Base-by-base conservation (phyloP, 2,797 vertebrate species). In the Dryobates pubescens region DNA sequence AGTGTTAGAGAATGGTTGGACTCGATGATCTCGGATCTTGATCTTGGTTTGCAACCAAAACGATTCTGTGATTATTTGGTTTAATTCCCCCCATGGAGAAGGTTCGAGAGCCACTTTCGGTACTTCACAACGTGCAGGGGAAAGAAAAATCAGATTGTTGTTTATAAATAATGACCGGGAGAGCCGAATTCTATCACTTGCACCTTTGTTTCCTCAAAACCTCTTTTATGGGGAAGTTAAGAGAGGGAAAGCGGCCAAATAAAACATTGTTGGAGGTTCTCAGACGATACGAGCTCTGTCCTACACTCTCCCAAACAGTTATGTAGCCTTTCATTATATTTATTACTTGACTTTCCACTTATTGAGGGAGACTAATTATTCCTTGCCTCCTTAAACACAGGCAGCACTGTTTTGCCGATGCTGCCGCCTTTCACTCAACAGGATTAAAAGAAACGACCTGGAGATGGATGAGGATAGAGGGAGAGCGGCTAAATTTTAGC, bases 281-380 rank as follows among this genome's bases (percentile, higher is more conserved):
- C 41, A 17, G 43, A 18, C 84, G 54, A 61, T 45, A 65, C 26
- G 61, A 63, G 20, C 69, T 93, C 62, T 24, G 26, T 22, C 53
- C 29, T 26, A 6, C 34, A 13, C 8, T 11, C n/a, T 14, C 23
- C 13, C 30, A 68, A 54, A 56, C 17, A 59, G 56, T 75, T 63
- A 45, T 62, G 78, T 65, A 63, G 24, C 41, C n/a, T 90, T 89
- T 83, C 63, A n/a, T 90, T 69, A 19, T 54, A 36, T 76, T 62
- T 65, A 58, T 56, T 78, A 51, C 53, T 87, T 70, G 34, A 65
- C 90, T 92, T 86, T 88, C 86, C 89, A 62, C 45, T 73, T 19
- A 13, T 64, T 76, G 57, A 76, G 45, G 56, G 69, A 82, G 6
- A 29, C 54, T 30, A 38, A 63, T 86, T 73, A 73, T 73, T 86